Percentiles rank a stretch among this genome's conserved stretches.
phyloP scores from a whole-genome alignment of 2,888 invertebrate species.

The Frankliniella fusca region DNA sequence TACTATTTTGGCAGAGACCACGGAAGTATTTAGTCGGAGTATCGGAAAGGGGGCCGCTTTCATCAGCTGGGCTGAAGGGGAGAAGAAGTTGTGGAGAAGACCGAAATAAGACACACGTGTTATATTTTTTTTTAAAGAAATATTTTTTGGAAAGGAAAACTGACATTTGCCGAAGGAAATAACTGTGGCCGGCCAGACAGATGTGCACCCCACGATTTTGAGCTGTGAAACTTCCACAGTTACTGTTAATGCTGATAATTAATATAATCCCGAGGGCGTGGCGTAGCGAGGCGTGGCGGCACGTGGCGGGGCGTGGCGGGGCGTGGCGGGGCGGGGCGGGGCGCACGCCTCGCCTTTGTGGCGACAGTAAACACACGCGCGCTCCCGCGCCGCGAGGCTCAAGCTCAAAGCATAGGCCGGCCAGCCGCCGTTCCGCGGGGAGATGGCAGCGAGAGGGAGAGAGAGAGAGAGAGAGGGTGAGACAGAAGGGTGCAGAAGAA shows the following conservation, averaged over 20 bases:
- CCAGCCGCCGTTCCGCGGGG: not conserved
- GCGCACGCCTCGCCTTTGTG: not conserved
- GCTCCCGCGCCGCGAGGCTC: not conserved
- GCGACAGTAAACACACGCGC: not conserved
- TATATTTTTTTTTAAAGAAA: too few species aligned
- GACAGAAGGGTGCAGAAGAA: not conserved
- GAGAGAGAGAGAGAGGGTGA: not conserved
- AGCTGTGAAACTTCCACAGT: too few species aligned
- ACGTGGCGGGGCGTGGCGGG: not conserved
- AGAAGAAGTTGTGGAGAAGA: not conserved
- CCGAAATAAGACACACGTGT: too few species aligned
- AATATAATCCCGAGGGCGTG: slow-evolving; percentile 14
- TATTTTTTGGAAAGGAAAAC: too few species aligned
- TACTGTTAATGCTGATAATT: not conserved
- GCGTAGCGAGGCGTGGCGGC: not conserved
- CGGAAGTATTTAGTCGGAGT: not conserved
- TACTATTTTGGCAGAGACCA: slow-evolving; percentile 10
- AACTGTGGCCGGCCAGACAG: too few species aligned
- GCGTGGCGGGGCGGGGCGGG: not conserved
- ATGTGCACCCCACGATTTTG: too few species aligned
- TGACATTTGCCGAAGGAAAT: too few species aligned
- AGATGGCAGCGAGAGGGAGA: not conserved
- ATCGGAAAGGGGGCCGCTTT: not conserved
- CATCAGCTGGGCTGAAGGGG: not conserved
- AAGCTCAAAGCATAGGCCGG: too few species aligned